Base-by-base conservation (phyloP, 2,888 invertebrate genomes). In the Drosophila peninsularis region DNA sequence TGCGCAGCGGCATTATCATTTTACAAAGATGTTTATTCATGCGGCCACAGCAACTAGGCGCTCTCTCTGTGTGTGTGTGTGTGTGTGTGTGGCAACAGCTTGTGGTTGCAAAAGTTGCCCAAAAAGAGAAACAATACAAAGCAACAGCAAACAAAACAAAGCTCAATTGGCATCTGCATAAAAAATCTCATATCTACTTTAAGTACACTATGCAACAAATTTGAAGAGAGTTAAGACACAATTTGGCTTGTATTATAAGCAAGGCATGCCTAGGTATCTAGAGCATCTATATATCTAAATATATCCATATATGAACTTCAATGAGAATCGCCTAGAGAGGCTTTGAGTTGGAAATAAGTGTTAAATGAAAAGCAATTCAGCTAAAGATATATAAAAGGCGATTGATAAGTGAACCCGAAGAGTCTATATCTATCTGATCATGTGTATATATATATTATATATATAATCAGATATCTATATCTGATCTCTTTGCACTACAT, bases 21-120 rank as follows among this genome's bases (percentile, higher is more conserved):
- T 86, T 89, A 86, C 86, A 86, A 86, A 86, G 86, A 89, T 89
- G 72, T 86, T 89, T 89, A 86, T 89, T 86, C 86, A 86, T 86
- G 19, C 37, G 34, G 9, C 21, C 9, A n/a, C 34, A 32, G 14
- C 49, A 62, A 34, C 41, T 42, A 44, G 44, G 45, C 17, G 21
- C 36, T 5, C 1, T 42, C 13, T 19, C 21, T 32, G 24, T 14
- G 24, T 37, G 30, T 32, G 36, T 34, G 10, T 45, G 7, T 32
- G 32, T 60, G 41, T 63, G 24, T 71, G 21, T 74, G 41, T 37
- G 44, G 62, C 54, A 73, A 74, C 58, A 63, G 24, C 56, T 55
- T 65, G 62, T 53, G 62, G 47, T 74, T 77, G 86, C 83, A 66
- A 86, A 83, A 87, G 61, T 37, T 53, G 50, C 37, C 50, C 39